A percentile compares a stretch with the other conserved stretches of the same genome.
These are phyloP conservation scores for Gopherus flavomarginatus DNA, from an alignment of 2,113 vertebrate genomes.

Conservation along the genomic window DNA sequence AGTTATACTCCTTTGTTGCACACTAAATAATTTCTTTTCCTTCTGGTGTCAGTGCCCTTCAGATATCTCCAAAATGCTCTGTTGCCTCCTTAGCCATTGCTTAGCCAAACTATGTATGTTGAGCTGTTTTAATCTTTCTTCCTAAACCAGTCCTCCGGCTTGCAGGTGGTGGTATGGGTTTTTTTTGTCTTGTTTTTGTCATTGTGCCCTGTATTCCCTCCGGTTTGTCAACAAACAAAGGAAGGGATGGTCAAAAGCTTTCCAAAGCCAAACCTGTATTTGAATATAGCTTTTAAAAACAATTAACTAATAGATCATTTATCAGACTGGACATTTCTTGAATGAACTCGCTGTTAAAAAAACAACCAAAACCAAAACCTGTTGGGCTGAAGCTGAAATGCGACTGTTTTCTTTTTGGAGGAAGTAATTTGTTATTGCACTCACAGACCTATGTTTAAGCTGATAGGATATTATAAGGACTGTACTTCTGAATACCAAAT, in stretches of 20 bases:
- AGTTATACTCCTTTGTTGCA: background rate
- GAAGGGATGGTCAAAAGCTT: background rate
- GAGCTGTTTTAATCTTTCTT: background rate
- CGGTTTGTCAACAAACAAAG: background rate
- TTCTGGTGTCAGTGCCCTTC: background rate
- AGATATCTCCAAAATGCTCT: background rate
- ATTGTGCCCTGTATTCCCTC: background rate
- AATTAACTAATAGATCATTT: background rate
- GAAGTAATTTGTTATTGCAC: background rate
- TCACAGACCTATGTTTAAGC: background rate
- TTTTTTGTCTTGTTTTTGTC: background rate
- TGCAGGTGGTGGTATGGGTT: background rate
- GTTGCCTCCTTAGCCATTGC: background rate
- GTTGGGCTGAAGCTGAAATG: background rate
- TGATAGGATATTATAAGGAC: background rate
- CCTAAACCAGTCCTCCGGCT: background rate
- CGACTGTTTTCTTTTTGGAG: background rate
- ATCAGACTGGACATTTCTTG: background rate
- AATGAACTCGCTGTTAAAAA: background rate
- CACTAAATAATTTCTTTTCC: background rate
- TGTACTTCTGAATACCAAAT: slow-evolving; percentile 20
- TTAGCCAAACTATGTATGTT: background rate
- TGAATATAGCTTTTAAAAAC: background rate
- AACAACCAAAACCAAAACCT: too few relatives aligned
- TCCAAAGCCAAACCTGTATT: background rate